Conservation (phyloP, 2,113 vertebrate species). For the Coturnix japonica region DNA sequence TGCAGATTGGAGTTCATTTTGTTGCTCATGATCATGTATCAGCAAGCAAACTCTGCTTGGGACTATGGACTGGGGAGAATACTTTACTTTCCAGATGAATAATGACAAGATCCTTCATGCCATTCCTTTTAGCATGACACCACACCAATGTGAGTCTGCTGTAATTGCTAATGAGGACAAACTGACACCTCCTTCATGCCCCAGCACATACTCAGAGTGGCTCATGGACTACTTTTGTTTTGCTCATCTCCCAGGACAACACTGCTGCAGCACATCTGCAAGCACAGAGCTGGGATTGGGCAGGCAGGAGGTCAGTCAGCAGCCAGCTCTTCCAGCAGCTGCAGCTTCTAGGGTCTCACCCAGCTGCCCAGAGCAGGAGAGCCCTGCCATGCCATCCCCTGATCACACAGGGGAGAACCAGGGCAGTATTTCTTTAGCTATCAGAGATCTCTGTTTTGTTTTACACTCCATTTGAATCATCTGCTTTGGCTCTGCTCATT, state of each 20-base stretch:
- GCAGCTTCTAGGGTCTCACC: background rate
- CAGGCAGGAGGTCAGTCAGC: background rate
- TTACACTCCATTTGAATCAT: background rate
- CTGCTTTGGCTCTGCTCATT: background rate
- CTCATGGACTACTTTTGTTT: background rate
- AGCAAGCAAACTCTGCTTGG: background rate
- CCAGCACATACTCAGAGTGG: background rate
- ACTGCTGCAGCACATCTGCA: background rate
- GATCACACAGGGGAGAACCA: fast-evolving
- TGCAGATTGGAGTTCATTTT: background rate
- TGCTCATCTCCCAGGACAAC: background rate
- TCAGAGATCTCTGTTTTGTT: background rate
- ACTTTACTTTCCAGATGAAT: fast-evolving
- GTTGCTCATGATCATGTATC: background rate
- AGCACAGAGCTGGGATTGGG: background rate
- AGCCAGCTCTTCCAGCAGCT: background rate
- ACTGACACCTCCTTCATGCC: fast-evolving
- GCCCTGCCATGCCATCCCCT: fast-evolving
- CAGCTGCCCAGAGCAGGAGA: background rate
- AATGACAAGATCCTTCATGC: background rate
- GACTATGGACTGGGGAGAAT: background rate
- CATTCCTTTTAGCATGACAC: fast-evolving
- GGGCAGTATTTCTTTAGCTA: fast-evolving
- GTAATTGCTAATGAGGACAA: background rate
- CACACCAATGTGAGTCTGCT: background rate